Evolutionary conservation across 2,797 vertebrate species (phyloP).

Genomic region (Otolemur crassicaudatus): DNA sequence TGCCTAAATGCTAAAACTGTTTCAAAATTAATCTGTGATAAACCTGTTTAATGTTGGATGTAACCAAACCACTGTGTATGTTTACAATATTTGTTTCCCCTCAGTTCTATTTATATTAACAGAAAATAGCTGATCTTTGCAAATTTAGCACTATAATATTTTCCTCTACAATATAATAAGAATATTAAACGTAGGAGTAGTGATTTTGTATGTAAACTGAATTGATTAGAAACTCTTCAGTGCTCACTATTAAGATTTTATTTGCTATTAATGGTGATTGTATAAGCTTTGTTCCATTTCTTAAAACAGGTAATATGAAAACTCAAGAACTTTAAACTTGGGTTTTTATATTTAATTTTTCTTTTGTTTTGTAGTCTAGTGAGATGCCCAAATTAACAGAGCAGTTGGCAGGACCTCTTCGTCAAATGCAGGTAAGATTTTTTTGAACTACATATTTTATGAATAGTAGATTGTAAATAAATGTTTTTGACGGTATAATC

Average conservation of each 20-base stretch:
- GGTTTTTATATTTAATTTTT: constrained; percentile 3
- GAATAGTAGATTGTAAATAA: not conserved
- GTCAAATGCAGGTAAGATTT: constrained; percentile 96
- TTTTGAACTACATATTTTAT: not conserved
- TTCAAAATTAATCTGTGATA: not conserved
- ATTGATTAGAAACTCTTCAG: not conserved
- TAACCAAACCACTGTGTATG: not conserved
- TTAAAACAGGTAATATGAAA: not conserved
- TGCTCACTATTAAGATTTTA: not conserved
- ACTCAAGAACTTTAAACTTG: not conserved
- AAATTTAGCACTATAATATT: not conserved
- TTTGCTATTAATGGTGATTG: not conserved
- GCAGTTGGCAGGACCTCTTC: constrained; percentile 95
- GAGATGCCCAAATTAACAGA: constrained; percentile 99
- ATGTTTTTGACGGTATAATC: not conserved
- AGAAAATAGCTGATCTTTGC: constrained; percentile 5
- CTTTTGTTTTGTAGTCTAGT: constrained; percentile 90
- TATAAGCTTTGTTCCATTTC: not conserved
- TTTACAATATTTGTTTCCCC: not conserved
- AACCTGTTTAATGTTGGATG: not conserved
- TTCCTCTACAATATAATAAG: not conserved
- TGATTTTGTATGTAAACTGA: not conserved
- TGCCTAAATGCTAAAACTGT: not conserved
- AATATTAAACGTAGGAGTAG: not conserved
- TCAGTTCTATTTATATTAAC: not conserved